A percentile compares a stretch with the other conserved stretches of the same genome.
Evolutionary conservation across 2,113 vertebrate species (phyloP).

Genomic region (Psophia crepitans): DNA sequence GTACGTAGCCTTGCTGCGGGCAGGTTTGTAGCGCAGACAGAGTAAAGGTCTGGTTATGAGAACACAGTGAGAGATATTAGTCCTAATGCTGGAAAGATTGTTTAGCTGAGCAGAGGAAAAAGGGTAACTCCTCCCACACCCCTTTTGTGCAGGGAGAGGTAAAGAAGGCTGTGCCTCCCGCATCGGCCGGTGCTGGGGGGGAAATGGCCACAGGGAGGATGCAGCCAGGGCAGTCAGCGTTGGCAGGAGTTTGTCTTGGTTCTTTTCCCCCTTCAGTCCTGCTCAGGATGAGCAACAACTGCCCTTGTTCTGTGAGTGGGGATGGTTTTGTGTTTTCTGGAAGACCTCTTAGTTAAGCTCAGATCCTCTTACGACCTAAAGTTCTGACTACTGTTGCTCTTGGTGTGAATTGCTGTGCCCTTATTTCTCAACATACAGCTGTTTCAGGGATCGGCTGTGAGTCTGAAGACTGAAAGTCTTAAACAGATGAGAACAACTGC

Average conservation of each 20-base stretch:
- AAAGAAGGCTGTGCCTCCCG: not conserved
- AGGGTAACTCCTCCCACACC: not conserved
- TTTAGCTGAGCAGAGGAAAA: not conserved
- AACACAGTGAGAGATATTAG: not conserved
- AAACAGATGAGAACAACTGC: not conserved
- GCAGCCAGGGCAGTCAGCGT: not conserved
- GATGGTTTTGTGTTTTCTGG: not conserved
- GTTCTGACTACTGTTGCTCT: not conserved
- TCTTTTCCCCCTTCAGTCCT: not conserved
- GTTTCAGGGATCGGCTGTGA: not conserved
- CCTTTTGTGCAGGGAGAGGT: not conserved
- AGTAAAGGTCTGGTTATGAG: not conserved
- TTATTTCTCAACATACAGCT: not conserved
- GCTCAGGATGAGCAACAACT: not conserved
- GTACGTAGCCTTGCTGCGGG: constrained; percentile 76
- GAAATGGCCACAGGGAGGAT: not conserved
- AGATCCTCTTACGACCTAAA: not conserved
- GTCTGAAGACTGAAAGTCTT: too few species aligned
- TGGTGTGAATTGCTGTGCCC: not conserved
- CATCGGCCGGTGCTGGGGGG: accelerated
- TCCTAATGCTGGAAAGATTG: not conserved
- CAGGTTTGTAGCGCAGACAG: not conserved
- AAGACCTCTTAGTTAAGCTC: not conserved
- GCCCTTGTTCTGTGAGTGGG: not conserved
- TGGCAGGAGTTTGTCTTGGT: not conserved